Evolutionary conservation across 1,140 invertebrate species (phyloP), one percentile per base, ranked within the genome.

Genomic region (Pseudobourletiella spinata): DNA sequence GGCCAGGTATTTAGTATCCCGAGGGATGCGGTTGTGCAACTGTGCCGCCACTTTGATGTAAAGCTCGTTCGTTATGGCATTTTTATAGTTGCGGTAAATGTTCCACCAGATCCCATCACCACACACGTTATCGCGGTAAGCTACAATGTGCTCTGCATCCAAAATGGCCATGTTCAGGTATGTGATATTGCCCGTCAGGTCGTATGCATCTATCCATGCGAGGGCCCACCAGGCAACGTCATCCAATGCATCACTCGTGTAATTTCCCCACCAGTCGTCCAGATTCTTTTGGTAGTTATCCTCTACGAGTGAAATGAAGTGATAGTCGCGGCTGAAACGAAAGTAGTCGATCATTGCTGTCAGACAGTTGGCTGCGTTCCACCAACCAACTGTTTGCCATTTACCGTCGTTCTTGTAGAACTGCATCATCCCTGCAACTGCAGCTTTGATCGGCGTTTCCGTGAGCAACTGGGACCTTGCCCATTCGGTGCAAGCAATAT

Each of bases 101-200:
- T 39, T 65, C 67, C 67, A 68, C 67, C 67, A 68, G 1, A 69
- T 20, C 0, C 64, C 67, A 20, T 64, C 67, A 3, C 67, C 67
- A 29, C 67, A 69, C 15, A 58, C 52, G 44, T 66, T 20, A 46
- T 69, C 67, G 14, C 57, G 14, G 56, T 59, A 64, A 18, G 29
- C 46, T 43, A 30, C 29, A 24, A 29, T 39, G 18, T 42, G 48
- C 16, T 69, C 64, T 4, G 67, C 46, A 42, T 63, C 61, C 18
- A 61, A 26, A 1, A 57, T 66, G 0, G 67, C 67, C 60, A 61
- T 69, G 25, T 69, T 59, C 39, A 69, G 24, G 42, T 64, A 69
- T 42, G 42, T 69, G 25, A 24, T 14, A 2, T 66, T 26, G 11
- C 64, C 64, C 3, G 64, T 69, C 3, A 69, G 18, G n/a, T 69